Percentiles rank a stretch among this genome's conserved stretches.
Evolutionary conservation across 2,113 vertebrate species (phyloP).

Genomic region (Passerina amoena): DNA sequence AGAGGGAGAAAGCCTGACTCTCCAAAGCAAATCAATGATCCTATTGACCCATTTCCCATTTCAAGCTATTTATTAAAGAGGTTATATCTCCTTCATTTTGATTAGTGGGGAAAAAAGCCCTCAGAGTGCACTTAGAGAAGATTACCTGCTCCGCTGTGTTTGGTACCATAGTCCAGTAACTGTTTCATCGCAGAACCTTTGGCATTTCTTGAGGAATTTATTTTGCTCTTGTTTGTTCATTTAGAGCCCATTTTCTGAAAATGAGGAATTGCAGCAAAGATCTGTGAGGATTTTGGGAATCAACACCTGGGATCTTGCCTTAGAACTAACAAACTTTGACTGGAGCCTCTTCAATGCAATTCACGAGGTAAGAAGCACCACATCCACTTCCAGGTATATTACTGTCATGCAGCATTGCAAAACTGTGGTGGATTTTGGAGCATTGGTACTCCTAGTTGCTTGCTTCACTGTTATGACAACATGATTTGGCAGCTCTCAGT

Average conservation of each 20-base stretch:
- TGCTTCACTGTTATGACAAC: neutral
- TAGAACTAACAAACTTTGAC: constrained; percentile 92
- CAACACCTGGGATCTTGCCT: constrained; percentile 95
- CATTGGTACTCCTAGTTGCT: neutral
- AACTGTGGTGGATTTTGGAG: neutral
- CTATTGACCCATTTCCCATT: constrained; percentile 32
- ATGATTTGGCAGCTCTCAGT: neutral
- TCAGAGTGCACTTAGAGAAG: constrained; percentile 50
- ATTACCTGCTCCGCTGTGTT: constrained; percentile 46
- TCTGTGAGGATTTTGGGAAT: constrained; percentile 88
- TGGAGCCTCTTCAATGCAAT: constrained; percentile 92
- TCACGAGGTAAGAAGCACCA: constrained; percentile 83
- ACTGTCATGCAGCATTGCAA: rapidly evolving
- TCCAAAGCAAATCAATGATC: constrained; percentile 59
- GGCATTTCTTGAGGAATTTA: neutral
- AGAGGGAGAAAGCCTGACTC: neutral
- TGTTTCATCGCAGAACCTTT: neutral
- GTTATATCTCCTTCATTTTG: constrained; percentile 55
- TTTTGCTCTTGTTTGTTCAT: constrained; percentile 41
- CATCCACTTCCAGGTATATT: neutral
- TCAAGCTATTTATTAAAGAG: constrained; percentile 61
- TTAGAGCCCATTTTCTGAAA: constrained; percentile 88
- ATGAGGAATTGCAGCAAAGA: constrained; percentile 86
- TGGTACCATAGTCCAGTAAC: neutral
- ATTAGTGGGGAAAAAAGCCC: constrained; percentile 19